phyloP scores from a whole-genome alignment of 2,888 invertebrate genomes.

The Molorchus minor region DNA sequence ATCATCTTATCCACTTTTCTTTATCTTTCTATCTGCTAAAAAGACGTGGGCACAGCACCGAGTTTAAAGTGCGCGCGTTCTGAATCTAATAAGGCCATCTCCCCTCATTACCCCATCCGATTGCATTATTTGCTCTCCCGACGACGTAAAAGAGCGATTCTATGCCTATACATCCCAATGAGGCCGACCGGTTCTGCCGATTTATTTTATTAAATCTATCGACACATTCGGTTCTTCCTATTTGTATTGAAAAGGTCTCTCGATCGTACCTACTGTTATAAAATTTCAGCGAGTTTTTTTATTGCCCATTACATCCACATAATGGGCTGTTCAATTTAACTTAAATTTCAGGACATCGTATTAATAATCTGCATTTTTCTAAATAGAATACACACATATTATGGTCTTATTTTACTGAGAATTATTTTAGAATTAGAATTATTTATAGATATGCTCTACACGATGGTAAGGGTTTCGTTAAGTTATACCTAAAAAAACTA shows the following conservation, averaged over 20 bases:
- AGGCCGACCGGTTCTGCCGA: constrained; percentile 8
- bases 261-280: too few species aligned
- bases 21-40: constrained; percentile 49
- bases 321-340: too few species aligned
- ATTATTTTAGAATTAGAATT: too few species aligned
- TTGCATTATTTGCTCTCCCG: constrained; percentile 40
- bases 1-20: constrained; percentile 47
- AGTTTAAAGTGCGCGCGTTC: constrained; percentile 45
- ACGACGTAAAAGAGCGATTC: constrained; percentile 26
- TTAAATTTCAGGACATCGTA: too few species aligned
- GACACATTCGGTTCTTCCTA: not conserved
- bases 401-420: too few species aligned
- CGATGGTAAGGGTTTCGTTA: too few species aligned
- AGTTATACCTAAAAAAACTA: too few species aligned
- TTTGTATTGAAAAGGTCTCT: not conserved
- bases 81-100: constrained; percentile 50
- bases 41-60: constrained; percentile 42
- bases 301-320: too few species aligned
- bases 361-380: too few species aligned
- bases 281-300: too few species aligned
- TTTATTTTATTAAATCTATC: constrained; percentile 9
- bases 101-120: constrained; percentile 46
- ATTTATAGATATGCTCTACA: too few species aligned
- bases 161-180: constrained; percentile 24
- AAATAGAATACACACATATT: too few species aligned